Evolutionary conservation across 2,113 vertebrate species (phyloP).

Genomic region (Crocuta crocuta): DNA sequence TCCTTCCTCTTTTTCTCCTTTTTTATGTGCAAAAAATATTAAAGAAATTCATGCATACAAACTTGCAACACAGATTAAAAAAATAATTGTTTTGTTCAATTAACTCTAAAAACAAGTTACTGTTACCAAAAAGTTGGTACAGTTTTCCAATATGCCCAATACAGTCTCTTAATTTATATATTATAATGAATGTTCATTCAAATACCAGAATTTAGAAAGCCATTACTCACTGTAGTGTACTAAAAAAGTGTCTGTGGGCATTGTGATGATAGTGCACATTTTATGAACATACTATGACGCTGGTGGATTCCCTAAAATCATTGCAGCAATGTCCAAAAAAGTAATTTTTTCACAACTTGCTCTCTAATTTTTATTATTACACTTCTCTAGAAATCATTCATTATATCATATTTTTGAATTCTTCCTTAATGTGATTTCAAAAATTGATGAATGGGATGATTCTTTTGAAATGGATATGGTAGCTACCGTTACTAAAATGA

Average conservation of each 20-base stretch:
- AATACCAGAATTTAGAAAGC: background rate
- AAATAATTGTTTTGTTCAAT: background rate
- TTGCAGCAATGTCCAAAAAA: background rate
- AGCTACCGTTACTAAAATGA: constrained; percentile 36
- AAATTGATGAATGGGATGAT: background rate
- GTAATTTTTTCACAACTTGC: background rate
- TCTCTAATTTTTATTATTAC: background rate
- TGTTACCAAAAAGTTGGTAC: background rate
- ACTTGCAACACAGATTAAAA: background rate
- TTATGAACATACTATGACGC: background rate
- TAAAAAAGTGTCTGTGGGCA: background rate
- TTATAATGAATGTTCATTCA: background rate
- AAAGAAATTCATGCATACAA: background rate
- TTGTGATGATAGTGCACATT: background rate
- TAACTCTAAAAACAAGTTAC: background rate
- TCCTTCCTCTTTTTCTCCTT: background rate
- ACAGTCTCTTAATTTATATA: background rate
- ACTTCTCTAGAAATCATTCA: background rate
- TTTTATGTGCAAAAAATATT: background rate
- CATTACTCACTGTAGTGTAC: background rate
- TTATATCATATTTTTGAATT: background rate
- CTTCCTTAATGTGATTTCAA: background rate
- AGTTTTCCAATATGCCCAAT: background rate
- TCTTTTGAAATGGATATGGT: constrained; percentile 24
- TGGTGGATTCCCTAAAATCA: background rate